phyloP scores from a whole-genome alignment of 2,113 vertebrate species.

The Gymnogyps californianus region DNA sequence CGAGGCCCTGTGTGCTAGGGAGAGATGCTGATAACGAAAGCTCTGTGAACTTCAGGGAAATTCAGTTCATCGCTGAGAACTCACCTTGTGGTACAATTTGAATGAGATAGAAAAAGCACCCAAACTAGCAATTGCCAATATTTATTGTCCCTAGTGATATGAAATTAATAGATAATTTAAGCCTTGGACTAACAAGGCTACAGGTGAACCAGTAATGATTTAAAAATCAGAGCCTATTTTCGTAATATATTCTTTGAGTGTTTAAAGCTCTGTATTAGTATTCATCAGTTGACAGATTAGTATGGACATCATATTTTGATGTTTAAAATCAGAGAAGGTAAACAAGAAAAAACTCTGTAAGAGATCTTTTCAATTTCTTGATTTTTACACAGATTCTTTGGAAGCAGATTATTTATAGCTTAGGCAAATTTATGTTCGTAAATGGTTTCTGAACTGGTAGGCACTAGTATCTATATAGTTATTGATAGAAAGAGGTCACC shows the following conservation, averaged over 20 bases:
- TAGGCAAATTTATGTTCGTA: background rate
- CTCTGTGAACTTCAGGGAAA: slow-evolving; percentile 66
- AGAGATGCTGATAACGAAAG: slow-evolving; percentile 56
- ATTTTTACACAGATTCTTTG: background rate
- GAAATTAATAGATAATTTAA: background rate
- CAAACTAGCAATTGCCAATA: background rate
- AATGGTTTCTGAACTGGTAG: background rate
- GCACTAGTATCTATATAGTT: background rate
- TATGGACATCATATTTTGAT: background rate
- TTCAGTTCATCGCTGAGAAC: slow-evolving; percentile 31
- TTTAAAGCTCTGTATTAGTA: background rate
- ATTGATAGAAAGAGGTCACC: background rate
- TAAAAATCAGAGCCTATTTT: background rate
- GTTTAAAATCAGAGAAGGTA: background rate
- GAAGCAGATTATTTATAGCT: background rate
- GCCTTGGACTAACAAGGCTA: background rate
- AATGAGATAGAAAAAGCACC: slow-evolving; percentile 18
- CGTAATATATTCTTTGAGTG: background rate
- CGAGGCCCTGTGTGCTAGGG: slow-evolving; percentile 39
- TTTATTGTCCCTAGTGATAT: background rate
- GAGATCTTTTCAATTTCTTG: background rate
- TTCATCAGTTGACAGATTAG: background rate
- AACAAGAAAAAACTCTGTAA: background rate
- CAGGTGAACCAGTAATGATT: background rate
- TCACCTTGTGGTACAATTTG: slow-evolving; percentile 35